Base-by-base conservation (phyloP, 2,113 vertebrate species). In the Python bivittatus region DNA sequence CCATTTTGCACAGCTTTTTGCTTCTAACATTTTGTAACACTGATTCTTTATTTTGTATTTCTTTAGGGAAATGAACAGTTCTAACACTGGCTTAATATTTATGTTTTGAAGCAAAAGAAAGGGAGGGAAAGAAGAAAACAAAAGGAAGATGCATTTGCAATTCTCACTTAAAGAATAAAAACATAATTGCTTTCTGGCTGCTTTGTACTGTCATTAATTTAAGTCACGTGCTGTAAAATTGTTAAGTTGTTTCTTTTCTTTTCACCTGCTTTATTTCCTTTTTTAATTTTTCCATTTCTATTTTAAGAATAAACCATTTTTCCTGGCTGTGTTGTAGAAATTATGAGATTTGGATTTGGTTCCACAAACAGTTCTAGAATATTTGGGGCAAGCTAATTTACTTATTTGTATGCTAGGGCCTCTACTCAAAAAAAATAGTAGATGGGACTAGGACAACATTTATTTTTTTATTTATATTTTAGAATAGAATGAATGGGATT, bases 81-180 rank as follows among this genome's bases (percentile, higher is more conserved):
- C 94, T 88, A 33, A 33, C 94, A 84, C 84, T 94, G 91, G 90
- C 88, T 95, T 88, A 93, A 91, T 93, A 94, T 60, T 93, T 92
- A 93, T 86, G 54, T 94, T 95, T 53, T 23, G 89, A 92, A 93
- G 92, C 88, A 84, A 60, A 91, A 87, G 48, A 48, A 48, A 48
- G 48, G 48, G 48, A 48, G 48, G 48, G 4, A 48, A 48, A 48
- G 48, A 95, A 96, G 95, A 56, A 92, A 94, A 89, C 95, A 90
- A 88, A 95, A 91, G 94, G 95, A 88, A 68, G 92, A 93, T 23
- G 90, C 88, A 93, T 94, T 96, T 93, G 60, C 95, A 90, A 96
- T 68, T 90, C 95, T 95, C 88, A 79, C 54, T 96, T 92, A 93
- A 93, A 95, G 42, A 95, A 96, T 57, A 95, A 93, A 95, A 92